These are phyloP conservation scores for Altica lythri DNA, from an alignment of 2,888 invertebrate species.

Conservation along the genomic window DNA sequence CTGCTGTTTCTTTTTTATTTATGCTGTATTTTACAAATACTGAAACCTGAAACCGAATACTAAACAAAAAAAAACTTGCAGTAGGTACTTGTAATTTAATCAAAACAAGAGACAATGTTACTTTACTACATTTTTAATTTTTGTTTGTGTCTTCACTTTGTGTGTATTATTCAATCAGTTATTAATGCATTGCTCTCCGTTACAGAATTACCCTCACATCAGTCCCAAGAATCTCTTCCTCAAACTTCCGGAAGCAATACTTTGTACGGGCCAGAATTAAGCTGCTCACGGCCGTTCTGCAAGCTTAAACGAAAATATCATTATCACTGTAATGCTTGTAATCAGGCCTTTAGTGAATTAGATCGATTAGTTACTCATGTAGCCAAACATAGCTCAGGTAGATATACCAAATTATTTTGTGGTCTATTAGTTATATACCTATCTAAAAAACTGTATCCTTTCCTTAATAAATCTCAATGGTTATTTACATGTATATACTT, in stretches of 20 bases:
- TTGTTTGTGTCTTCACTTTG: no score
- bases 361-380: conserved; percentile 72
- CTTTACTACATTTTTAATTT: no score
- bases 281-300: conserved; percentile 78
- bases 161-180: no score
- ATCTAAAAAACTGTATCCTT: no score
- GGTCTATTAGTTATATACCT: no score
- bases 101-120: no score
- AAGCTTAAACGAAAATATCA: conserved; percentile 78
- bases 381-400: conserved; percentile 69
- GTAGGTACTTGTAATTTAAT: no score
- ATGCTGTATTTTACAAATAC: no score
- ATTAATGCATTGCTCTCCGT: conserved; percentile 21
- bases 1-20: no score
- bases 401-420: no score
- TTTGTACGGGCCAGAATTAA: conserved; percentile 67
- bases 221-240: conserved; percentile 15
- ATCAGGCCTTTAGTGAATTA: conserved; percentile 78
- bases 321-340: conserved; percentile 80
- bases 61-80: no score
- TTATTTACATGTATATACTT: conserved; percentile 75
- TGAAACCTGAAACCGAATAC: no score
- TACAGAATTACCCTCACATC: conserved; percentile 36
- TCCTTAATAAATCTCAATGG: conserved; percentile 71
- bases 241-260: conserved; percentile 54